Conservation (phyloP, 2,113 vertebrate genomes). For the Chaetodon auriga region DNA sequence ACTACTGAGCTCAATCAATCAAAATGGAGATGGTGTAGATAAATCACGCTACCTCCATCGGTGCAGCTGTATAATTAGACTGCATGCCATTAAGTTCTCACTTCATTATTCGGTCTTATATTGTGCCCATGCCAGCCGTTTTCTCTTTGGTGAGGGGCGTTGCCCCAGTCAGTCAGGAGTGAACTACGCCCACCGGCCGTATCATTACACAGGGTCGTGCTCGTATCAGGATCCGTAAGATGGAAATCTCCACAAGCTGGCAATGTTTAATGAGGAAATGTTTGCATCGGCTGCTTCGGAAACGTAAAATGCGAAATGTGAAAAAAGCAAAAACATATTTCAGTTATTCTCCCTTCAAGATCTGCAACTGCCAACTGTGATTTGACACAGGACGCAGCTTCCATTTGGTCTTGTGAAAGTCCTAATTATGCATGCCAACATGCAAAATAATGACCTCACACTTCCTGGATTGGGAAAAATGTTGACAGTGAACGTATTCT, state of each 20-base stretch:
- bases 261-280: not conserved
- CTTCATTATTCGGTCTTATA: conserved; percentile 9
- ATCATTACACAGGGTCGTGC: not conserved
- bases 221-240: no score
- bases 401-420: not conserved
- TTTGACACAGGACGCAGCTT: not conserved
- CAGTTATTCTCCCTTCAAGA: not conserved
- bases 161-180: not conserved
- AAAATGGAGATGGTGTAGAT: not conserved
- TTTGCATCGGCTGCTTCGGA: not conserved
- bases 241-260: no score
- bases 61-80: not conserved
- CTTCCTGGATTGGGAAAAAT: conserved; percentile 5
- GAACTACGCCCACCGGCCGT: not conserved
- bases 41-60: not conserved
- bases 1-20: not conserved
- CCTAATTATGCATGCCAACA: not conserved
- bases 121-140: not conserved
- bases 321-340: not conserved
- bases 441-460: not conserved
- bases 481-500: not conserved
- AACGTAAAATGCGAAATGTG: not conserved
- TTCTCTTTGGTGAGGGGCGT: not conserved
- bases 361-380: not conserved
- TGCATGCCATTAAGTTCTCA: not conserved